A percentile compares a stretch with the other conserved stretches of the same genome.
Conservation (phyloP, 2,113 vertebrate species). For the Origma solitaria region DNA sequence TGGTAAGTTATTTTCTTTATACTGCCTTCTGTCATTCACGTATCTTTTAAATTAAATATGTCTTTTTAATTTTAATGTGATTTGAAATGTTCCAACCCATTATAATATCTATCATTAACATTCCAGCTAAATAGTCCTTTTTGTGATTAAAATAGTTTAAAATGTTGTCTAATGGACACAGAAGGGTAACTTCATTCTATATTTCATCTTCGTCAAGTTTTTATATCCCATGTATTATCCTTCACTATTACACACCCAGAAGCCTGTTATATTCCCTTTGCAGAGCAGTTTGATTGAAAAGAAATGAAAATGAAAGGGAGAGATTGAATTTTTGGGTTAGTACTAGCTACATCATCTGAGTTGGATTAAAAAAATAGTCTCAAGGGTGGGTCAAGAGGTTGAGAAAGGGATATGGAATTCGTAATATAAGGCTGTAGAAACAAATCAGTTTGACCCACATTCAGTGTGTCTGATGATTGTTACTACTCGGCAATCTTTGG, state of each 20-base stretch:
- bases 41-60: background rate
- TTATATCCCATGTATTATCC: background rate
- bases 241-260: background rate
- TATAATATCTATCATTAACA: background rate
- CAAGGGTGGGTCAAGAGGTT: background rate
- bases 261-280: background rate
- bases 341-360: background rate
- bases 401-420: background rate
- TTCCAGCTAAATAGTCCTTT: background rate
- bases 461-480: background rate
- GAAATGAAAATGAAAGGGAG: conserved; percentile 7
- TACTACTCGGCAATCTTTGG: background rate
- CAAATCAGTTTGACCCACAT: background rate
- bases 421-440: background rate
- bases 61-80: background rate
- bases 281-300: background rate
- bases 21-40: background rate
- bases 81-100: background rate
- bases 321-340: background rate
- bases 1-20: background rate
- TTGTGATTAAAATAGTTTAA: conserved; percentile 22
- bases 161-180: background rate
- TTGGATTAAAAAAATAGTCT: background rate
- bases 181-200: background rate
- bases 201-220: conserved; percentile 24